These are phyloP conservation scores for Calonectris borealis DNA, from an alignment of 2,113 vertebrate genomes.

Conservation along the genomic window DNA sequence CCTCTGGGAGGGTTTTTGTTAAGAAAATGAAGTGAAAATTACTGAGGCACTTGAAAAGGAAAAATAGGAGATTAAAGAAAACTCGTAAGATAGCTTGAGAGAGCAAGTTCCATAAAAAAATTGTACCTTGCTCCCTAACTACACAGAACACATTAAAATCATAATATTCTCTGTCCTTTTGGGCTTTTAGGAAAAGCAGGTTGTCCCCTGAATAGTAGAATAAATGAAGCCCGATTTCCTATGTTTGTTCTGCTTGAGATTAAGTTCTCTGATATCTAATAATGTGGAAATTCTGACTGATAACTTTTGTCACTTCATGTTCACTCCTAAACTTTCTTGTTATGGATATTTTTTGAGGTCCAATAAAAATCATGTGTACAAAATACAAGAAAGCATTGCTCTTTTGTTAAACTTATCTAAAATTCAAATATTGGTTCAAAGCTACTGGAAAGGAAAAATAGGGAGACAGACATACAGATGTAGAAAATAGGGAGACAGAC, in stretches of 20 bases:
- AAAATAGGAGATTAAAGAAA: not conserved
- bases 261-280: not conserved
- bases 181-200: not conserved
- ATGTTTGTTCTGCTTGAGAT: not conserved
- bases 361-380: not conserved
- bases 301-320: not conserved
- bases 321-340: not conserved
- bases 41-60: not conserved
- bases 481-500: not conserved
- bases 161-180: not conserved
- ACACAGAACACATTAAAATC: not conserved
- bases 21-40: not conserved
- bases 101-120: not conserved
- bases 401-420: not conserved
- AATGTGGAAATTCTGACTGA: not conserved
- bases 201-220: not conserved
- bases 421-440: not conserved
- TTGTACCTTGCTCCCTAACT: not conserved
- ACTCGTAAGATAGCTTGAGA: not conserved
- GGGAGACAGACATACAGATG: not conserved
- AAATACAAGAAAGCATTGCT: accelerated
- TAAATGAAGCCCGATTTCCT: not conserved
- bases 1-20: not conserved
- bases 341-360: not conserved
- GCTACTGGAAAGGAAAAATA: not conserved